Evolutionary conservation across 2,797 vertebrate genomes (phyloP), one percentile per base, ranked within the genome.

Genomic region (Pitangus sulphuratus): DNA sequence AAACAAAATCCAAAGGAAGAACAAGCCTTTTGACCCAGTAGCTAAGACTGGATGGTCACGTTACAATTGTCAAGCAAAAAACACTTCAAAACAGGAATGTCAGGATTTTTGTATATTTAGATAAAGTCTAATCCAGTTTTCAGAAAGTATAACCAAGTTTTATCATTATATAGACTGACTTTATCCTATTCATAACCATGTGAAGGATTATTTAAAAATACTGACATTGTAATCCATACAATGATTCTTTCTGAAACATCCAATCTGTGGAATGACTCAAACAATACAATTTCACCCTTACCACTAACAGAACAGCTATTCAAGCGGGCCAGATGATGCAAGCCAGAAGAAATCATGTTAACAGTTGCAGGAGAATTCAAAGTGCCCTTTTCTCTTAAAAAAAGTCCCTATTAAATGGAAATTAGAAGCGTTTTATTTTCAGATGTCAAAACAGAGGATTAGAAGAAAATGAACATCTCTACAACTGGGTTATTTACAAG

Each of bases 381-480:
- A 75, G 81, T 22, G 56, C 18, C 42, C 65, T 92, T 88, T 90
- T 89, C 74, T 87, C 31, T 86, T 51, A 20, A 64, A 87, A 86
- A 78, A 80, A 48, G 11, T 58, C 70, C 70, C 87, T 91, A 84
- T 91, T 90, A 84, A 96, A 96, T 58, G 87, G 50, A n/a, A 83
- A 95, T 84, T 74, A 95, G 84, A 47, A 91, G 53, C 18, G 9
- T 82, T 95, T 90, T 54, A 82, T 81, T 96, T 93, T 95, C 68
- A 77, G 75, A 90, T 89, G 87, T 96, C 91, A 96, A 96, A 93
- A 96, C 82, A 71, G 35, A 91, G 84, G 86, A 96, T 82, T 90
- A 94, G 51, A 89, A 37, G 51, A 75, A 85, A 96, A 95, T 18
- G 42, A 84, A 54, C 56, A 79, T 83, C 91, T 75, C 87, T 77